Conservation (phyloP, 1,140 invertebrate species). For the Anagrus nilaparvatae region DNA sequence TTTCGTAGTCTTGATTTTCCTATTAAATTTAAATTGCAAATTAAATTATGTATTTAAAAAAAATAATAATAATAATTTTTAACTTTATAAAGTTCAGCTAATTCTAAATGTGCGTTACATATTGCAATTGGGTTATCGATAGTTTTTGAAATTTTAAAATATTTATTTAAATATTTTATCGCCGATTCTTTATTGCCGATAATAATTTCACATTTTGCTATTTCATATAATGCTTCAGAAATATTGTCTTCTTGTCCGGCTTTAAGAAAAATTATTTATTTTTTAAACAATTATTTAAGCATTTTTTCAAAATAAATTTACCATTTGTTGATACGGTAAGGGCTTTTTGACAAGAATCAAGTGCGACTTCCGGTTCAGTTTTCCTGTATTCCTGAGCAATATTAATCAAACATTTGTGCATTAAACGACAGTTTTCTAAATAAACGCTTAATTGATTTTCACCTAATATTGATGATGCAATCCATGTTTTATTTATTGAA, state of each 20-base stretch:
- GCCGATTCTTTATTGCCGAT: slow-evolving; percentile 14
- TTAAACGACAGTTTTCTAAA: slow-evolving; percentile 36
- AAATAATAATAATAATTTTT: neutral
- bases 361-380: slow-evolving; percentile 34
- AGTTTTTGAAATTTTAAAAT: slow-evolving; percentile 18
- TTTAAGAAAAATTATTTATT: too few species aligned
- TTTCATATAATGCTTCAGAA: slow-evolving; percentile 18
- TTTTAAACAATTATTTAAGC: too few species aligned
- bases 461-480: slow-evolving; percentile 16
- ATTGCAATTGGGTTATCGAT: slow-evolving; percentile 18
- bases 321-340: slow-evolving; percentile 41
- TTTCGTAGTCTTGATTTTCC: slow-evolving; percentile 16
- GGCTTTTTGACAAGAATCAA: slow-evolving; percentile 39
- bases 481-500: slow-evolving; percentile 33
- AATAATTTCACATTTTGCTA: slow-evolving; percentile 19
- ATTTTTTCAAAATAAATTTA: too few species aligned
- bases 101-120: slow-evolving; percentile 22
- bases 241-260: slow-evolving; percentile 19
- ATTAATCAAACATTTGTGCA: slow-evolving; percentile 39
- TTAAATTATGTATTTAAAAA: neutral
- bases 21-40: slow-evolving; percentile 6
- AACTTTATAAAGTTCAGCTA: slow-evolving; percentile 26
- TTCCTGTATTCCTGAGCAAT: slow-evolving; percentile 28
- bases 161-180: slow-evolving; percentile 19
- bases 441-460: slow-evolving; percentile 33